Conservation (phyloP, 1,140 invertebrate species). For the Hylaeus anthracinus region DNA sequence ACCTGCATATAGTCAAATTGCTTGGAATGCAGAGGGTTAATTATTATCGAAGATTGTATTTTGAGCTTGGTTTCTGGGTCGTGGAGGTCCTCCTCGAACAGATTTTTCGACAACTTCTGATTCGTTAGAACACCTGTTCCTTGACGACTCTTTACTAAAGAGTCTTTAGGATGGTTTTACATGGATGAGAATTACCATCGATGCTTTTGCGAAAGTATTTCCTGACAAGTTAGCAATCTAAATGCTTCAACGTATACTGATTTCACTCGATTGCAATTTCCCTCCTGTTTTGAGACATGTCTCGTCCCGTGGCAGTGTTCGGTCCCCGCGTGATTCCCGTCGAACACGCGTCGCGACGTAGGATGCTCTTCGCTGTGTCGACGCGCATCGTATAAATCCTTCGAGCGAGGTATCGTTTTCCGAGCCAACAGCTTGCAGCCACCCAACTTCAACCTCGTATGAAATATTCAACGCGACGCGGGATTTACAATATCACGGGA, state of each 20-base stretch:
- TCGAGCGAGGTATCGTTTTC: background rate
- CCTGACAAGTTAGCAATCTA: too few species aligned
- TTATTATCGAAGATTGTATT: too few species aligned
- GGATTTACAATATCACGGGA: constrained; percentile 17
- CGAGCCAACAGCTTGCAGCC: background rate
- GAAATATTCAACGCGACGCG: constrained; percentile 22
- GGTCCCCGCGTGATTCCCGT: background rate
- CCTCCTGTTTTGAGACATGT: too few species aligned
- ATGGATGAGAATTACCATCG: too few species aligned
- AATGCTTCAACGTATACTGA: too few species aligned
- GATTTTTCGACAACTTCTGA: background rate
- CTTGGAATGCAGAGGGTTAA: too few species aligned
- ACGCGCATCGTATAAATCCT: constrained; percentile 25
- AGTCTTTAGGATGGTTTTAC: too few species aligned
- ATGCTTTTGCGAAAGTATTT: too few species aligned
- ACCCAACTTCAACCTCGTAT: background rate
- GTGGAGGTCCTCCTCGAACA: background rate
- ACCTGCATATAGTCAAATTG: too few species aligned
- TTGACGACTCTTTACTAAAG: too few species aligned
- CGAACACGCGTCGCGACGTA: background rate
- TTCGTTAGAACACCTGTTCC: background rate
- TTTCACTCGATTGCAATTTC: too few species aligned
- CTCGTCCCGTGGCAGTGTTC: too few species aligned
- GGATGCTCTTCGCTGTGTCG: background rate
- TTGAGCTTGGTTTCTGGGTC: background rate